phyloP scores from a whole-genome alignment of 1,140 invertebrate genomes.

The Caenorhabditis latens region DNA sequence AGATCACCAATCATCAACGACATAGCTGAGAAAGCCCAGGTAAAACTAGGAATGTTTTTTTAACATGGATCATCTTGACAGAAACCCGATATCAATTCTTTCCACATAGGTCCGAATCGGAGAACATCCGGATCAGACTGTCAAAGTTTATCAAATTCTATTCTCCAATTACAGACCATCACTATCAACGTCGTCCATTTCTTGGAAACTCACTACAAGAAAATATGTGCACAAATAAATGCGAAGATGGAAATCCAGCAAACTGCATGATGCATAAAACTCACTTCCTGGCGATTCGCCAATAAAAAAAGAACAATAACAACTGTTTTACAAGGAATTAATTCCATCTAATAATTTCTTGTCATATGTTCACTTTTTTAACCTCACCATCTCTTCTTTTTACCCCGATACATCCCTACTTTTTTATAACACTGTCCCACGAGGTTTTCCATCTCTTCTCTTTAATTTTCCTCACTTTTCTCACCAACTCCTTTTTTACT shows the following conservation, averaged over 20 bases:
- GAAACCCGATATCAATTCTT: too few species aligned
- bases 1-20: background rate
- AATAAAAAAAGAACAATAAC: background rate
- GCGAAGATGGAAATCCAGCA: background rate
- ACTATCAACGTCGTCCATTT: slow-evolving; percentile 23
- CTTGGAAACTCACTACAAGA: background rate
- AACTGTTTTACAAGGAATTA: background rate
- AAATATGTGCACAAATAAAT: background rate
- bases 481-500: too few species aligned
- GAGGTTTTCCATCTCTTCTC: too few species aligned
- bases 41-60: background rate
- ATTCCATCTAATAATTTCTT: background rate
- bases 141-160: too few species aligned
- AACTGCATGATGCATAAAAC: background rate
- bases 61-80: too few species aligned
- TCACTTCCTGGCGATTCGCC: background rate
- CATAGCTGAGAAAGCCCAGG: slow-evolving; percentile 9
- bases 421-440: too few species aligned
- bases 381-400: too few species aligned
- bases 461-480: too few species aligned
- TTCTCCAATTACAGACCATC: background rate
- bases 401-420: too few species aligned
- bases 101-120: too few species aligned
- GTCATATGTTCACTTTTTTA: too few species aligned
- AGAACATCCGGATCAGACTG: too few species aligned